Evolutionary conservation across 2,888 invertebrate genomes (phyloP).

Genomic region (Malachius bipustulatus): DNA sequence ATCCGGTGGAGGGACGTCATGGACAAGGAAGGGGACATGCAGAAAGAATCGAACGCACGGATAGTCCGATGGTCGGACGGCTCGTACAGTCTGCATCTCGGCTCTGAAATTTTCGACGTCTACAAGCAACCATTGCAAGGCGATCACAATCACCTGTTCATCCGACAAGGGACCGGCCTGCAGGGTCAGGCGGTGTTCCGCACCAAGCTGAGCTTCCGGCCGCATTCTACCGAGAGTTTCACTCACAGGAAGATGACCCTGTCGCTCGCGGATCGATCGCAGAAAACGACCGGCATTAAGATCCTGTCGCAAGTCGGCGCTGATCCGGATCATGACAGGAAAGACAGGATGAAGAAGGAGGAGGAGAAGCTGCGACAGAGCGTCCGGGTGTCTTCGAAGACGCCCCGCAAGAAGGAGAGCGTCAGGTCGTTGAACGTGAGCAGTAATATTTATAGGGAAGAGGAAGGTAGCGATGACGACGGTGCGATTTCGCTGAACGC

Average conservation of each 20-base stretch:
- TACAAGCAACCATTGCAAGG: constrained; percentile 89
- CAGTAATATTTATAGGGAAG: constrained; percentile 45
- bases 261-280: constrained; percentile 88
- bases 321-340: constrained; percentile 89
- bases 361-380: constrained; percentile 90
- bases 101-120: constrained; percentile 96
- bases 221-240: constrained; percentile 97
- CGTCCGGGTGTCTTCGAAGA: constrained; percentile 46
- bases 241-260: constrained; percentile 99
- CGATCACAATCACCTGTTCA: constrained; percentile 95
- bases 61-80: constrained; percentile 98
- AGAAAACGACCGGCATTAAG: constrained; percentile 90
- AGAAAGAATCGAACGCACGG: constrained; percentile 88
- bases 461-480: constrained; percentile 89
- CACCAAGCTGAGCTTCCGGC: constrained; percentile 93
- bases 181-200: constrained; percentile 96
- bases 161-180: constrained; percentile 93
- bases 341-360: constrained; percentile 91
- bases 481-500: constrained; percentile 85
- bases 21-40: constrained; percentile 67
- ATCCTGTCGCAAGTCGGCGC: constrained; percentile 82
- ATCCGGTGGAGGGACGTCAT: constrained; percentile 85
- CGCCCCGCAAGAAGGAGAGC: constrained; percentile 35
- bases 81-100: constrained; percentile 91
- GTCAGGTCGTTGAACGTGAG: constrained; percentile 33